Base-by-base conservation (phyloP, 2,113 vertebrate species). In the Sinosuthora webbiana region DNA sequence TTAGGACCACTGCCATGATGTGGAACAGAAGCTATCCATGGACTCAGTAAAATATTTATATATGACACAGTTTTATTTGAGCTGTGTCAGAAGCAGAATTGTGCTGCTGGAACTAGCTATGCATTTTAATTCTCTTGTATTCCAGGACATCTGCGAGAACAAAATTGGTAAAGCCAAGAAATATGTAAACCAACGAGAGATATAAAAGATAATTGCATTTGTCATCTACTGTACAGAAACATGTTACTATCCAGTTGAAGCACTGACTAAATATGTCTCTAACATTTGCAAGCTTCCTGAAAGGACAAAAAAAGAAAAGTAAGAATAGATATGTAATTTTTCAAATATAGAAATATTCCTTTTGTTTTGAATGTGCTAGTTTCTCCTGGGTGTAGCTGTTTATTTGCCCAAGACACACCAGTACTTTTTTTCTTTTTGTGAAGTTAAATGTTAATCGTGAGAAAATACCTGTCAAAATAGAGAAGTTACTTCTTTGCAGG, bases 81-180 rank as follows among this genome's bases (percentile, higher is more conserved):
- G 37, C 22, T 30, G 67, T 80, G 55, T 70, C 41, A 55, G 55
- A 71, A 44, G 50, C 27, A 63, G 80, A 69, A 41, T 28, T 50
- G 31, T 71, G 39, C 35, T 92, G n/a, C 39, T 93, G 42, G n/a
- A 91, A 56, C 35, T 57, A 71, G 39, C 24, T 75, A 28, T 15
- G 27, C 33, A 37, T 86, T 96, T 95, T 91, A 89, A 67, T 94
- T 96, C 89, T 77, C 74, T 94, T 75, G 78, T 59, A 90, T 93
- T 69, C 57, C 59, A 83, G 17, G 59, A 39, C 31, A 35, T 81
- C 76, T 63, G 23, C 5, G 8, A 83, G 82, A 95, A 95, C 37
- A 86, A 84, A 74, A 76, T 2, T 28, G 63, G 64, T 83, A 82
- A 95, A 70, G 47, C 63, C 75, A 70, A 73, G 42, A 83, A 70